Evolutionary conservation across 2,797 vertebrate genomes (phyloP).

Genomic region (Schizothorax lantsangensis): DNA sequence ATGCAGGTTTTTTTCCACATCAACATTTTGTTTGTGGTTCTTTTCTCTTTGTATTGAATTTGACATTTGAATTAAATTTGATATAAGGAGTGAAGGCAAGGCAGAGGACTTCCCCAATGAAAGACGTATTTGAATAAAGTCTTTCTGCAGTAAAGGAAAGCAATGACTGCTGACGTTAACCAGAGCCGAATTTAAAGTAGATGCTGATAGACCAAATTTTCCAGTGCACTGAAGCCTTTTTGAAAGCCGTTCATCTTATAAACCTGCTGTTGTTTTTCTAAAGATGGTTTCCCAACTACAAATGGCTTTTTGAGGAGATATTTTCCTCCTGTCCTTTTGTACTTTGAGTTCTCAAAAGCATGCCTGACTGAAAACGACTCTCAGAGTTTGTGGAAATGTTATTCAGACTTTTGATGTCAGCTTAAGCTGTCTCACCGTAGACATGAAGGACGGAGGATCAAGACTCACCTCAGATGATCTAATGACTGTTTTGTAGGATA

Average conservation of each 20-base stretch:
- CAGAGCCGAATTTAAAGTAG: constrained; percentile 42
- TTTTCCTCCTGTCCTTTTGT: constrained; percentile 26
- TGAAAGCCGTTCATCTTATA: constrained; percentile 52
- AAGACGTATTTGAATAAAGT: constrained; percentile 29
- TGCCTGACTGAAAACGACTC: constrained; percentile 42
- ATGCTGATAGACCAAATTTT: constrained; percentile 48
- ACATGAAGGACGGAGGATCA: not conserved
- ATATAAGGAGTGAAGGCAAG: constrained; percentile 10
- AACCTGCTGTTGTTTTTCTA: constrained; percentile 47
- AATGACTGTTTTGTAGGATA: constrained; percentile 80
- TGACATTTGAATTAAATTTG: constrained; percentile 25
- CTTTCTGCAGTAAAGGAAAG: constrained; percentile 30
- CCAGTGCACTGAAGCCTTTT: constrained; percentile 53
- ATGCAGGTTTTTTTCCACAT: not conserved
- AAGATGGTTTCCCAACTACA: constrained; percentile 39
- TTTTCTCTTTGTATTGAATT: constrained; percentile 14
- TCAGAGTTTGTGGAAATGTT: constrained; percentile 37
- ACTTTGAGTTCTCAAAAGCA: constrained; percentile 34
- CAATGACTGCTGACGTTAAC: constrained; percentile 23
- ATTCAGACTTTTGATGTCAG: constrained; percentile 32
- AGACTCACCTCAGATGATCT: constrained; percentile 11
- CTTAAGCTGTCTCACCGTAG: constrained; percentile 20
- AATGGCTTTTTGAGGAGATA: constrained; percentile 26
- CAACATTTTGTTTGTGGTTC: not conserved
- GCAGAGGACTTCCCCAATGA: not conserved